Evolutionary conservation across 2,888 invertebrate genomes (phyloP).

Genomic region (Tipula lateralis): DNA sequence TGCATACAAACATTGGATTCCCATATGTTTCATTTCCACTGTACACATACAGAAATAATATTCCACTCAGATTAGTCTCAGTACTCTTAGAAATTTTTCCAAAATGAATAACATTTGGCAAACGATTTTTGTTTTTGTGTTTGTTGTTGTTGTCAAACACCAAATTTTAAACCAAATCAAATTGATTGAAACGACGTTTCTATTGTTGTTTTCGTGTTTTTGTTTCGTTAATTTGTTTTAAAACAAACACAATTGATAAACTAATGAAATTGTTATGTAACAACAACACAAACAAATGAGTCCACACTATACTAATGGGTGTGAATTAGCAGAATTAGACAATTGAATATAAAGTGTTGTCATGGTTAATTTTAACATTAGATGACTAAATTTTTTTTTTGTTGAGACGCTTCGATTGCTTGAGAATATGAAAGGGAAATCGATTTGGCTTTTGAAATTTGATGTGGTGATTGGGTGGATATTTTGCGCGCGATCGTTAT

Average conservation of each 20-base stretch:
- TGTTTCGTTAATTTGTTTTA: slow-evolving; percentile 24
- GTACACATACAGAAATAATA: not conserved
- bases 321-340: not conserved
- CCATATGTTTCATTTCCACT: slow-evolving; percentile 11
- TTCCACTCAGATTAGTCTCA: not conserved
- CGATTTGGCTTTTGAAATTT: not conserved
- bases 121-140: not conserved
- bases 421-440: slow-evolving; percentile 7
- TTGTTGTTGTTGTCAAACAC: not conserved
- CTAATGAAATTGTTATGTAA: slow-evolving; percentile 19
- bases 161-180: not conserved
- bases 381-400: not conserved
- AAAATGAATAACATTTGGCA: slow-evolving; percentile 2
- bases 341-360: slow-evolving; percentile 19
- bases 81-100: not conserved
- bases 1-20: not conserved
- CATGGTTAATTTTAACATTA: not conserved
- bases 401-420: not conserved
- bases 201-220: not conserved
- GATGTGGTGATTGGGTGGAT: not conserved
- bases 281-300: not conserved
- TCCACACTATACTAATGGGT: not conserved
- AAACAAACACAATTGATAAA: slow-evolving; percentile 19
- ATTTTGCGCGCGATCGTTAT: not conserved
- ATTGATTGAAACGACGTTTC: not conserved